These are phyloP conservation scores for Acronicta leporina DNA, from an alignment of 2,888 invertebrate genomes.

Conservation along the genomic window DNA sequence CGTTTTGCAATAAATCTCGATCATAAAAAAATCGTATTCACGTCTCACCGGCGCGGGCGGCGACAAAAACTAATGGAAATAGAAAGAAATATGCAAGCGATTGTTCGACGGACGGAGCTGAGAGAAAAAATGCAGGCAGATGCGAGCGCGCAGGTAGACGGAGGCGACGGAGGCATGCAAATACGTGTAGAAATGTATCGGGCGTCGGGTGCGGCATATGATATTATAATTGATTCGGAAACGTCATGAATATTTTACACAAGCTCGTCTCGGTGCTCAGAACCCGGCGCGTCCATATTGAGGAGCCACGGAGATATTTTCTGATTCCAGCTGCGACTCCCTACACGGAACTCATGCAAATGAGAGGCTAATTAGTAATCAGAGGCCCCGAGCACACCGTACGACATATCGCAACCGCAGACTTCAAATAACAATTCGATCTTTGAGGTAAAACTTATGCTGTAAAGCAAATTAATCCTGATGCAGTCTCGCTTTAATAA, in stretches of 20 bases:
- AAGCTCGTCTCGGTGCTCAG: too few relatives aligned
- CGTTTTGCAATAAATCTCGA: constrained; percentile 73
- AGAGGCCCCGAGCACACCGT: constrained; percentile 13
- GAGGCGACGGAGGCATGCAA: constrained; percentile 71
- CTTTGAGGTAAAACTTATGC: too few relatives aligned
- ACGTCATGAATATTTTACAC: too few relatives aligned
- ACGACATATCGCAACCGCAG: background rate
- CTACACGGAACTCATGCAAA: constrained; percentile 32
- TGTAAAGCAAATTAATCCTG: too few relatives aligned
- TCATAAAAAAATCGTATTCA: constrained; percentile 69
- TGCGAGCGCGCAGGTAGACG: constrained; percentile 75
- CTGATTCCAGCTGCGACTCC: constrained; percentile 19
- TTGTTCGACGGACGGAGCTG: constrained; percentile 65
- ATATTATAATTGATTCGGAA: constrained; percentile 12
- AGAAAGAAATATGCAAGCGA: constrained; percentile 73
- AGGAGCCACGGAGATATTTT: constrained; percentile 14
- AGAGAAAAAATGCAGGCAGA: constrained; percentile 62
- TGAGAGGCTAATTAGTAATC: constrained; percentile 31
- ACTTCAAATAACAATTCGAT: too few relatives aligned
- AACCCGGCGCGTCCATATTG: constrained; percentile 15
- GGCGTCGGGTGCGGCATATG: constrained; percentile 12
- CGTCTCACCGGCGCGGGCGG: constrained; percentile 50
- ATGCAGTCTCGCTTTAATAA: too few relatives aligned
- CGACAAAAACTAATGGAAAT: constrained; percentile 67
- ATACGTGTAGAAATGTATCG: constrained; percentile 41